Percentiles rank a stretch among this genome's conserved stretches.
Conservation (phyloP, 2,797 vertebrate genomes). For the Huso huso region DNA sequence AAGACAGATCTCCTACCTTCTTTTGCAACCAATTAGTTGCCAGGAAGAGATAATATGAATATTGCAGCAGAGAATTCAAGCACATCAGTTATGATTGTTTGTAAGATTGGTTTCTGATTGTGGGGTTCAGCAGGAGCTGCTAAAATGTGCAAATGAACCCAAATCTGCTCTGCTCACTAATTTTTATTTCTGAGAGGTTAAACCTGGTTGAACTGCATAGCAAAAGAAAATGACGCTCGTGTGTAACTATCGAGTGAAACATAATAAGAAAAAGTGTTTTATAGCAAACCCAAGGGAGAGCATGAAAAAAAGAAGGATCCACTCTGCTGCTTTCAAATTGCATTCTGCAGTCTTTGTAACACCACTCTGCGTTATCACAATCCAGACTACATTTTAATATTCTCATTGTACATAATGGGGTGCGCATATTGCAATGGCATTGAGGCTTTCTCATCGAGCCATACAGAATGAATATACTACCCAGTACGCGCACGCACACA, state of each 20-base stretch:
- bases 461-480: not conserved
- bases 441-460: too few relatives aligned
- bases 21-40: not conserved
- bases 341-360: not conserved
- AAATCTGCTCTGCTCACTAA: not conserved
- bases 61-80: not conserved
- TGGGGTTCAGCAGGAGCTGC: not conserved
- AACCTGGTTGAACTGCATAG: not conserved
- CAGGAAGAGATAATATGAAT: not conserved
- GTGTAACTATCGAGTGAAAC: slow-evolving; percentile 5
- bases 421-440: too few relatives aligned
- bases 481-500: not conserved
- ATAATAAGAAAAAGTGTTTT: not conserved
- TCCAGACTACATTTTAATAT: not conserved
- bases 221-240: not conserved
- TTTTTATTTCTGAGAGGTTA: not conserved
- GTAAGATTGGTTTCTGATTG: slow-evolving; percentile 9
- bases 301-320: not conserved
- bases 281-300: not conserved
- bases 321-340: not conserved
- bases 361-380: not conserved
- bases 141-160: slow-evolving; percentile 9
- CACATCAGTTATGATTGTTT: slow-evolving; percentile 1
- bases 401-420: slow-evolving; percentile 16
- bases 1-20: too few relatives aligned